Evolutionary conservation across 2,113 vertebrate species (phyloP), one percentile per base, ranked within the genome.

Genomic region (Leptocoma aspasia): DNA sequence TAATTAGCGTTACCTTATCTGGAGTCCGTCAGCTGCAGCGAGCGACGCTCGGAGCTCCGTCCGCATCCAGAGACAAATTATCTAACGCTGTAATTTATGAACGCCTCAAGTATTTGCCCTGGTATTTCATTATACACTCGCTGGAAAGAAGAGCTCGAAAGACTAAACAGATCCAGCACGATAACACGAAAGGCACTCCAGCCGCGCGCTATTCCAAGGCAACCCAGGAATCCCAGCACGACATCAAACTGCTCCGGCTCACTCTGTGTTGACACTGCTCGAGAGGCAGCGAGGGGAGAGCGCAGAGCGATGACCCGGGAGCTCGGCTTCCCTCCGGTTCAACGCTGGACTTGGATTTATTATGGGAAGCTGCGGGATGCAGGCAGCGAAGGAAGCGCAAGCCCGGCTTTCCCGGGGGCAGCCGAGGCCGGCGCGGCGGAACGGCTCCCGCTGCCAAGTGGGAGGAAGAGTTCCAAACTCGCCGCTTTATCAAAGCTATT

Each of bases 1-100:
- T 52, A 90, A 84, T 61, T 35, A 70, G 69, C 18, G 6, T 91
- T 91, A 91, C 94, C 85, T 94, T 91, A 69, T 93, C 94, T 93
- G 93, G 94, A 94, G 63, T 83, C 66, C 26, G 60, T 88, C 94
- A 90, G 88, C 82, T 50, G 82, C 9, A 65, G 68, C 2, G 13
- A 93, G 95, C 14, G 4, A 50, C 8, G 49, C 76, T 63, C 10
- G 20, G 86, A 85, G 77, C 85, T 73, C 26, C 16, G 2, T 35
- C 27, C 20, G 1, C 63, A 77, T 69, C 82, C 84, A 61, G 63
- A 92, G 81, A 89, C 89, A 52, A 80, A 81, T 65, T 79, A 89
- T 49, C 75, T 73, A 50, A 47, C 26, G 28, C 88, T 54, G 80
- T 68, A 81, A 93, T 88, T 95, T 83, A 88, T 54, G 80, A 88